Conservation (phyloP, 2,113 vertebrate species). For the Phyllostomus discolor region DNA sequence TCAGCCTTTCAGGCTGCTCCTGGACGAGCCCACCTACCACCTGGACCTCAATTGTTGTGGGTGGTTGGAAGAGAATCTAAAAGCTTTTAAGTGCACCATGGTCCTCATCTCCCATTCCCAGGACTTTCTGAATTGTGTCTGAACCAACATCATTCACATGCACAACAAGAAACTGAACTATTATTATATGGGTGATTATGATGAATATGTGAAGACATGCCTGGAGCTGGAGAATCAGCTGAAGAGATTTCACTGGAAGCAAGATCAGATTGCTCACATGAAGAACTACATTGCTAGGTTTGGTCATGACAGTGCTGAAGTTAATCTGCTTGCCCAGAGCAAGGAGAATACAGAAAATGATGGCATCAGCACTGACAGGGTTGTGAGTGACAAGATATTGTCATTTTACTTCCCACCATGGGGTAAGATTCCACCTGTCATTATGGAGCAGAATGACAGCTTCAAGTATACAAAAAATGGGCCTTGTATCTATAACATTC, state of each 20-base stretch:
- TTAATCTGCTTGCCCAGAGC: conserved; percentile 96
- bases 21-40: conserved; percentile 88
- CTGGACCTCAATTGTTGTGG: not conserved
- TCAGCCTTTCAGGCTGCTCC: conserved; percentile 95
- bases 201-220: conserved; percentile 96
- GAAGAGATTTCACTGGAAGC: conserved; percentile 98
- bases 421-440: conserved; percentile 99
- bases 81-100: no score
- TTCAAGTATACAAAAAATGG: conserved; percentile 92
- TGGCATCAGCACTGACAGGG: conserved; percentile 94
- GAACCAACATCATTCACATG: conserved; percentile 96
- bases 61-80: not conserved
- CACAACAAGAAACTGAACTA: conserved; percentile 95
- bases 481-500: conserved; percentile 92
- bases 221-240: conserved; percentile 97
- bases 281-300: conserved; percentile 99
- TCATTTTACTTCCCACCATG: conserved; percentile 97
- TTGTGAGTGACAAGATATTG: conserved; percentile 96
- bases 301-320: conserved; percentile 94
- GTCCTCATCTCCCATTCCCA: no score
- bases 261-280: conserved; percentile 97
- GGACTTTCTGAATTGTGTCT: conserved; percentile 77
- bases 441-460: conserved; percentile 99
- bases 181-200: conserved; percentile 96
- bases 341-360: conserved; percentile 99